Evolutionary conservation across 2,113 vertebrate genomes (phyloP).

Genomic region (Bufo bufo): DNA sequence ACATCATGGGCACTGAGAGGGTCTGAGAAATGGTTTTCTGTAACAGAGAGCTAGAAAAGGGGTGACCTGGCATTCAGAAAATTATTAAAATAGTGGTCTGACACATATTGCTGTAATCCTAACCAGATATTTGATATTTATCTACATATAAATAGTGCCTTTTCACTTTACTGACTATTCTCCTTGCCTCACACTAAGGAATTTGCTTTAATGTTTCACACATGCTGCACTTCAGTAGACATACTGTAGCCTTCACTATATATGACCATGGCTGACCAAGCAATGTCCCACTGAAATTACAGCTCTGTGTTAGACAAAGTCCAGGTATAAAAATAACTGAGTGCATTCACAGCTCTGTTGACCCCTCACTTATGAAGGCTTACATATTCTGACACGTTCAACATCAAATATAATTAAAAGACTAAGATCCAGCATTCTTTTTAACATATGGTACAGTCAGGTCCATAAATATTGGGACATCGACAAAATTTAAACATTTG

Average conservation of each 20-base stretch:
- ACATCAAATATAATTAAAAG: not conserved
- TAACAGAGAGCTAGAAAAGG: not conserved
- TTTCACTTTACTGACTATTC: not conserved
- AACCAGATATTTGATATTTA: not conserved
- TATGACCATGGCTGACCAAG: not conserved
- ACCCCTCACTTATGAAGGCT: not conserved
- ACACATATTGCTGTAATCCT: not conserved
- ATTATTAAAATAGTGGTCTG: not conserved
- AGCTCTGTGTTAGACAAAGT: not conserved
- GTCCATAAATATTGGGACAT: too few relatives aligned
- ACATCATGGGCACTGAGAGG: too few relatives aligned
- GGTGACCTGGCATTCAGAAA: not conserved
- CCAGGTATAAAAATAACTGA: slow-evolving; percentile 11
- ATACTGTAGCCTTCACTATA: not conserved
- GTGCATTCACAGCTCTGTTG: not conserved
- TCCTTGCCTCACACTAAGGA: not conserved
- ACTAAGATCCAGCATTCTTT: too few relatives aligned
- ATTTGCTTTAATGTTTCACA: slow-evolving; percentile 34
- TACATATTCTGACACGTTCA: not conserved
- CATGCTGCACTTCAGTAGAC: not conserved
- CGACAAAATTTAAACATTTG: too few relatives aligned
- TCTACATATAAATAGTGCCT: not conserved
- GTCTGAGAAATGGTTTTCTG: not conserved
- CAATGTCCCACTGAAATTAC: slow-evolving; percentile 8
- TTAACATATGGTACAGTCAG: too few relatives aligned